phyloP scores from a whole-genome alignment of 2,888 invertebrate species.

The Pyrochroa serraticornis region DNA sequence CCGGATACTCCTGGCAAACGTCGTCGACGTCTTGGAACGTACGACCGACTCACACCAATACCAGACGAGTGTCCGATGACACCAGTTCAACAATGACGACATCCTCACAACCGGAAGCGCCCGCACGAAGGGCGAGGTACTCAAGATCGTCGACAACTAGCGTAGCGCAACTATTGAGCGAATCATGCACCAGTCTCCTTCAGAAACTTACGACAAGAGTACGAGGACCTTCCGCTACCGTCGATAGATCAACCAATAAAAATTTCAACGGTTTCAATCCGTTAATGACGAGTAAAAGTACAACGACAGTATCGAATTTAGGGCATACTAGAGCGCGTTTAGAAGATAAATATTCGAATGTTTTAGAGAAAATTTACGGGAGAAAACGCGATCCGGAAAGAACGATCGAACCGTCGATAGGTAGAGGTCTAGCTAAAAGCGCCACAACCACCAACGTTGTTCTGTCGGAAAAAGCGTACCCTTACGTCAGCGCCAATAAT shows the following conservation, averaged over 20 bases:
- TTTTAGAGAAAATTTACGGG: conserved; percentile 72
- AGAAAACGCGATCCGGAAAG: conserved; percentile 70
- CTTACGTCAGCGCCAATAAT: conserved; percentile 57
- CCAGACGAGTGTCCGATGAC: neutral
- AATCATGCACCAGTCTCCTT: conserved; percentile 85
- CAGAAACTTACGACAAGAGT: conserved; percentile 77
- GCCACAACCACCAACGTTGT: conserved; percentile 70
- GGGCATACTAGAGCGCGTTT: conserved; percentile 71
- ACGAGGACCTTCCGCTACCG: conserved; percentile 73
- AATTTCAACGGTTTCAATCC: conserved; percentile 40
- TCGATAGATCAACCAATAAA: conserved; percentile 57
- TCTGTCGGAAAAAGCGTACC: conserved; percentile 72
- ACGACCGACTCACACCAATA: conserved; percentile 32
- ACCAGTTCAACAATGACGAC: conserved; percentile 20
- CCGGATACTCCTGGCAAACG: conserved; percentile 24
- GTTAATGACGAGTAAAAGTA: conserved; percentile 46
- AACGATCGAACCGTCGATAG: conserved; percentile 69
- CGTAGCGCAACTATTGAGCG: conserved; percentile 84
- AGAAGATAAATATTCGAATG: conserved; percentile 80
- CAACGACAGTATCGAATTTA: conserved; percentile 45
- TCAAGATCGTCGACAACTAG: conserved; percentile 80
- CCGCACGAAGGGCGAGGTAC: conserved; percentile 67
- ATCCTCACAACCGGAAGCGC: conserved; percentile 52
- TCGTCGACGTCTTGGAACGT: conserved; percentile 32
- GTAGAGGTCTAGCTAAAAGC: conserved; percentile 67